Evolutionary conservation across 2,888 invertebrate species (phyloP).

Genomic region (Ectemnius continuus): DNA sequence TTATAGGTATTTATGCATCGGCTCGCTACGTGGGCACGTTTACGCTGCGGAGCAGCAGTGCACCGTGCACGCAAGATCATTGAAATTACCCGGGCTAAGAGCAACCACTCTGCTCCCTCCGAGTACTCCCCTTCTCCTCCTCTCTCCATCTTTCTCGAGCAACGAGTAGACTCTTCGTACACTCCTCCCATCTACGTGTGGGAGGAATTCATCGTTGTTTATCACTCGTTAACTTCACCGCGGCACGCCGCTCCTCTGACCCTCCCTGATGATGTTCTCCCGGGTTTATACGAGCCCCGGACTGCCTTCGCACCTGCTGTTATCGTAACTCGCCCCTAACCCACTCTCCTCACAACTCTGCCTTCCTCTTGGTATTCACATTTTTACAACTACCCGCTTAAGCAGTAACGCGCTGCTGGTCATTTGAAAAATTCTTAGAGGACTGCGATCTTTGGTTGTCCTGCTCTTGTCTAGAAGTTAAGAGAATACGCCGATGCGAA

Average conservation of each 20-base stretch:
- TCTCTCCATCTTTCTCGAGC: too few species aligned
- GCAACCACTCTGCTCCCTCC: not conserved
- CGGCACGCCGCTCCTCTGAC: constrained; percentile 1
- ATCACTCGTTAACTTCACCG: constrained; percentile 54
- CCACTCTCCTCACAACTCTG: constrained; percentile 1
- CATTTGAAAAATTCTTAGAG: too few species aligned
- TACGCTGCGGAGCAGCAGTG: constrained; percentile 38
- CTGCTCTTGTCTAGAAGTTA: not conserved
- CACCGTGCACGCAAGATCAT: constrained; percentile 52
- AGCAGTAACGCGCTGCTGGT: too few species aligned
- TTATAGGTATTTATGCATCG: constrained; percentile 71
- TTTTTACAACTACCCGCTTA: too few species aligned
- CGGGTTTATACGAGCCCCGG: constrained; percentile 11
- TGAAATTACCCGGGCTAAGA: constrained; percentile 58
- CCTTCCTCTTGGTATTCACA: too few species aligned
- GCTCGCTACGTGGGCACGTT: constrained; percentile 57
- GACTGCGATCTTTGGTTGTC: constrained; percentile 18
- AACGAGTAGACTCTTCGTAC: not conserved
- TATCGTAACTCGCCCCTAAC: constrained; percentile 44
- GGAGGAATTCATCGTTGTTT: constrained; percentile 63
- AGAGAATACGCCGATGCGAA: not conserved
- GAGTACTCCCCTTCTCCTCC: too few species aligned
- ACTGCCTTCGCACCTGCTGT: constrained; percentile 40
- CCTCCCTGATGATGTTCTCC: constrained; percentile 30
- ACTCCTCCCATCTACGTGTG: constrained; percentile 43